Evolutionary conservation across 1,140 invertebrate genomes (phyloP), one percentile per base, ranked within the genome.

Genomic region (Magallana angulata): DNA sequence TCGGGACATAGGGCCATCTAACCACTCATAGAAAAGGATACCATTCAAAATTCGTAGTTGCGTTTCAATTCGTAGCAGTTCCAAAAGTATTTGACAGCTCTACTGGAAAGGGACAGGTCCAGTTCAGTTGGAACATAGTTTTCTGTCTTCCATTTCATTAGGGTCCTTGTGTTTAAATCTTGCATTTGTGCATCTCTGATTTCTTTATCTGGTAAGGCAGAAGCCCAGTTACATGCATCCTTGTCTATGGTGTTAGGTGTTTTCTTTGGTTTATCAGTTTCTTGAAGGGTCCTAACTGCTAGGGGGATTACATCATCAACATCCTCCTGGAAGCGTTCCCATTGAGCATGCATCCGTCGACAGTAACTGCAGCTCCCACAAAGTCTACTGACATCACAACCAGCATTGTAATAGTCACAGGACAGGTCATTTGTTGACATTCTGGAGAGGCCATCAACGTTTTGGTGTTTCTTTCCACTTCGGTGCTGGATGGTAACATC

Each of bases 371-470:
- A 89, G 24, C 88, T 82, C 1, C 85, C 80, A 76, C 88, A 86
- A 7, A 89, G 14, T 5, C 59, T 14, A 5, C 24, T 24, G 4
- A 85, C n/a, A 7, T 82, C 64, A 6, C 64, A 58, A 24, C 7
- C 18, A 4, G 60, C 16, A 56, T 85, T 7, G 16, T 88, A 88
- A n/a, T 36, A 48, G 16, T n/a, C 4, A 68, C 71, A 81, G 14
- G n/a, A 12, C 18, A 1, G 24, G 30, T 80, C 8, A 1, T 3
- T 56, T 8, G 76, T 57, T 36, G 89, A 82, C 5, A 89, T 71
- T 82, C 84, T 59, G 0, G 89, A 91, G 0, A 91, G 18, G 0
- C 85, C 90, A 87, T 91, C 91, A 9, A 89, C 90, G 84, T 90
- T 89, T 6, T 16, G 12, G 85, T 90, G 87, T n/a, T 89, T 62